Evolutionary conservation across 1,140 invertebrate species (phyloP), one percentile per base, ranked within the genome.

Genomic region (Eciton burchellii): DNA sequence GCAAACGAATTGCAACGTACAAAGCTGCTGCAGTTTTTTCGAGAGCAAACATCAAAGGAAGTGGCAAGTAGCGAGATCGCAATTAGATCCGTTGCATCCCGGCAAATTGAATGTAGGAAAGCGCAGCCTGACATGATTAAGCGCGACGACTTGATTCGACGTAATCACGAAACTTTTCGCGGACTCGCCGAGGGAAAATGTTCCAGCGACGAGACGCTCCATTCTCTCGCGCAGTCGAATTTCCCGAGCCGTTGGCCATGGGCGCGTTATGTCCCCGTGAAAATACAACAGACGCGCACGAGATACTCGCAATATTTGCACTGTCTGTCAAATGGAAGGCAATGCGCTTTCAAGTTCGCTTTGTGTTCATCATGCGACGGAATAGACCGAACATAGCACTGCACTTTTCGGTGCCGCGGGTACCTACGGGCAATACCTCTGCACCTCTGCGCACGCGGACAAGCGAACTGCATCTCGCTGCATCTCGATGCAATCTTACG

Each of bases 11-110:
- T 79, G 62, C n/a, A 79, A 26, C 26, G 41, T 29, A 54, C 60
- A 54, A 26, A 76, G 19, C 72, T 16, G 57, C n/a, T 43, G 3
- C 70, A 56, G 3, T 79, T 79, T 79, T n/a, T 79, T 68, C 74
- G 56, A 79, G 49, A 70, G 45, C 14, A 77, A 77, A 77, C 62
- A 43, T 79, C 74, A 79, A 79, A 79, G 19, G 19, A 35, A n/a
- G n/a, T n/a, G n/a, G 14, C 45, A 41, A 68, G 12, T 57, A 70
- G 56, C 24, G 56, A 21, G 52, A 70, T 70, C 12, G 35, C 29
- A 57, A 79, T 70, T 79, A 49, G 35, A 45, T 19, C 6, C 35
- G 6, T 79, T 68, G 21, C 29, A 16, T 49, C 16, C 2, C 3
- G 8, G 19, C 9, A 79, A 60, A 29, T 19, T 35, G 6, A 35